Evolutionary conservation across 2,113 vertebrate species (phyloP), one percentile per base, ranked within the genome.

Genomic region (Desmodus rotundus): DNA sequence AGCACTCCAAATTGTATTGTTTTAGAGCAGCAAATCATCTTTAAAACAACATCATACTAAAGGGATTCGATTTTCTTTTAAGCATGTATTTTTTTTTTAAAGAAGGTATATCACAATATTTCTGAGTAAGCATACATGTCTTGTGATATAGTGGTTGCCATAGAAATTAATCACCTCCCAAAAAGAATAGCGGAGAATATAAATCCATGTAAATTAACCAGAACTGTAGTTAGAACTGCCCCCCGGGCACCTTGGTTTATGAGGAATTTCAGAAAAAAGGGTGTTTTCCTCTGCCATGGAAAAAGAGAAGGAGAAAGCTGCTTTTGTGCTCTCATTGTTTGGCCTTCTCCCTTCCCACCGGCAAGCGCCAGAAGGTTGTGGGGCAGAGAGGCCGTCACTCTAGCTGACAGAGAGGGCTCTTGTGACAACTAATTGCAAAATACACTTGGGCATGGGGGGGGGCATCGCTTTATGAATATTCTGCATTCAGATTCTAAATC

Each of bases 91-190:
- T 93, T 61, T n/a, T 61, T 83, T 63, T 31, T 38, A 87, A 96
- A 97, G 93, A 97, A 91, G 94, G 68, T 89, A 86, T 72, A 45
- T 88, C 96, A 96, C 61, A 96, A 38, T 92, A 52, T 97, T 96
- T 96, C 89, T 95, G 95, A 96, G 96, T 92, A 16, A 97, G 96
- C 87, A 72, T 77, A 89, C 26, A 6, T 96, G 67, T 93, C 80
- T 50, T 96, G 77, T 82, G 24, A 93, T 98, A 78, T 87, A 86
- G 85, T 93, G 73, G 98, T 98, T 98, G 93, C 97, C 77, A 98
- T 98, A 97, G 98, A 89, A 96, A 98, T 98, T 98, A 98, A 98
- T 98, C 80, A 1, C 14, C 0, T 56, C 84, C 96, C 92, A 28
- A 96, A 96, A 97, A 97, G 96, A 93, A 96, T 96, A 85, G 54